These are phyloP conservation scores for Callocephalon fimbriatum DNA, from an alignment of 2,113 vertebrate species.

Conservation along the genomic window DNA sequence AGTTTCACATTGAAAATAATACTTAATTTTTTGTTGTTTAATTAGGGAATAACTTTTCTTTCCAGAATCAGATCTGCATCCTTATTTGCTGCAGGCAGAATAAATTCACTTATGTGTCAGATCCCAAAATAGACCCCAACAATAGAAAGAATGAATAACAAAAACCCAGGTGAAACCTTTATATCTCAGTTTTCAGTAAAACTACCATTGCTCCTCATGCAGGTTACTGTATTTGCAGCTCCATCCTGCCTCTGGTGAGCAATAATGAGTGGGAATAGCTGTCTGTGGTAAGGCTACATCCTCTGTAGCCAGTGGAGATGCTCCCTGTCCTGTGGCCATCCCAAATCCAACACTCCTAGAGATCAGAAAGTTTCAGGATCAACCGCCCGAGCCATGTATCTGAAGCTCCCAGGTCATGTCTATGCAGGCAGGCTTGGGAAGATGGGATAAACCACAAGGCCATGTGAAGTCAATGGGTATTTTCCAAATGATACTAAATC, in stretches of 20 bases:
- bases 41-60: background rate
- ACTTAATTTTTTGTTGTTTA: background rate
- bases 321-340: background rate
- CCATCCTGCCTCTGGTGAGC: background rate
- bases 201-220: background rate
- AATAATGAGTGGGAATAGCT: fast-evolving
- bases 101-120: background rate
- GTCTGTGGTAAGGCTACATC: fast-evolving
- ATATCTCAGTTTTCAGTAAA: background rate
- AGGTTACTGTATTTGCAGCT: background rate
- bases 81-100: background rate
- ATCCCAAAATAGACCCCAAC: background rate
- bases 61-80: background rate
- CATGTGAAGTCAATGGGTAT: fast-evolving
- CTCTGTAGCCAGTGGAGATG: background rate
- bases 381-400: fast-evolving
- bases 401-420: fast-evolving
- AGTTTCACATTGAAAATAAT: background rate
- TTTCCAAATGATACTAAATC: background rate
- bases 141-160: background rate
- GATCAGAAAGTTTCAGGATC: background rate
- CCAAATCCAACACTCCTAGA: background rate
- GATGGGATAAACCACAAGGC: fast-evolving
- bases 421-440: fast-evolving
- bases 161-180: background rate